phyloP scores from a whole-genome alignment of 92 coral and sea anemone species.

The Parazoanthus swiftii region DNA sequence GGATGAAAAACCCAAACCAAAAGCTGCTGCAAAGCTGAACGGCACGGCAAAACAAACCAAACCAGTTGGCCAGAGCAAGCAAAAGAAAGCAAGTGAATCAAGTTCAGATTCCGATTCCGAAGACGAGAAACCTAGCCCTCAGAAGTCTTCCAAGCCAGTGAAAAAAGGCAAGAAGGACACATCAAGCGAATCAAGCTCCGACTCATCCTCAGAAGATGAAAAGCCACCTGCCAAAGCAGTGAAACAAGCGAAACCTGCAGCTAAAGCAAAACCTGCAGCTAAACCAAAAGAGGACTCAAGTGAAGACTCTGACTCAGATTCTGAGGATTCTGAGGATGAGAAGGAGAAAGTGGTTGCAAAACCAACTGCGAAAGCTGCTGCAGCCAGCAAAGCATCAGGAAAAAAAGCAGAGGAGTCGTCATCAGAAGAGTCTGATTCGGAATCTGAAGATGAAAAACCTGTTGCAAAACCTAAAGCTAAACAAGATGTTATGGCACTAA shows the following conservation, averaged over 20 bases:
- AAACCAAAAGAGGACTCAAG: constrained; percentile 44
- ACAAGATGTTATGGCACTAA: constrained; percentile 8
- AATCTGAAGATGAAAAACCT: constrained; percentile 47
- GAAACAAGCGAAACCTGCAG: constrained; percentile 6
- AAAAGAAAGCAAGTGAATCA: constrained; percentile 53
- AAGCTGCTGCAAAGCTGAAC: constrained; percentile 18
- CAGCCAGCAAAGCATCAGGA: constrained; percentile 6
- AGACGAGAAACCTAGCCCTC: constrained; percentile 43
- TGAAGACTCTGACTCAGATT: constrained; percentile 23
- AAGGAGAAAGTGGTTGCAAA: constrained; percentile 33
- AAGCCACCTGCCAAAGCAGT: constrained; percentile 26
- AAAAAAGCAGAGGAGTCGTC: constrained; percentile 45
- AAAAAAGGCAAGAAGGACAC: constrained; percentile 46
- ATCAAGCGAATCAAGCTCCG: constrained; percentile 53
- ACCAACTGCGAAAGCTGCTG: not conserved
- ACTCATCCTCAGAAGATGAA: constrained; percentile 63
- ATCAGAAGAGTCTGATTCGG: constrained; percentile 44
- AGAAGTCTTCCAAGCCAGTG: constrained; percentile 24
- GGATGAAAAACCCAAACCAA: constrained; percentile 47
- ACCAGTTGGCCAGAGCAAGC: constrained; percentile 37
- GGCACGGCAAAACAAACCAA: constrained; percentile 32
- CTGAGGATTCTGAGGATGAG: constrained; percentile 47
- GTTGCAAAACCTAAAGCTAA: constrained; percentile 34
- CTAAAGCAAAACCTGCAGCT: constrained; percentile 15
- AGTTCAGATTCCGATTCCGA: constrained; percentile 59